Percentiles rank a stretch among this genome's conserved stretches.
Conservation (phyloP, 2,888 invertebrate genomes). For the Mimas tiliae region DNA sequence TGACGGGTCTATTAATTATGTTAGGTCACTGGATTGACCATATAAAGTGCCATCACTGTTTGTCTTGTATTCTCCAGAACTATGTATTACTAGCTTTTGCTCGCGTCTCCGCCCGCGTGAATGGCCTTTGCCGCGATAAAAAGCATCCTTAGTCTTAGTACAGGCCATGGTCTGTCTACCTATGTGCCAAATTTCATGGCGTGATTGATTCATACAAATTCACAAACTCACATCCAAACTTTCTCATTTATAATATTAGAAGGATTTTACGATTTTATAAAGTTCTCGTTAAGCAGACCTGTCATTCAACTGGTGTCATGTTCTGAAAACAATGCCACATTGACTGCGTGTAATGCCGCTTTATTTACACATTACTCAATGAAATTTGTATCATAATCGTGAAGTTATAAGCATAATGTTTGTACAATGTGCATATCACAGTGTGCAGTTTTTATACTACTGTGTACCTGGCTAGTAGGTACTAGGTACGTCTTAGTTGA, state of each 20-base stretch:
- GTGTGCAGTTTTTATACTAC: slow-evolving; percentile 5
- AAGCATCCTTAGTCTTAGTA: too few species aligned
- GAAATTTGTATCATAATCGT: not conserved
- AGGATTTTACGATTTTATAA: not conserved
- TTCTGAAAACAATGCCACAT: not conserved
- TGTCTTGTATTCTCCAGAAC: not conserved
- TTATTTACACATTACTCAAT: not conserved
- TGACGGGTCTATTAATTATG: not conserved
- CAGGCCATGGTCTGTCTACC: too few species aligned
- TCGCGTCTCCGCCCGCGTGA: too few species aligned
- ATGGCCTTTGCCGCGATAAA: too few species aligned
- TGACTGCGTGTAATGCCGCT: slow-evolving; percentile 1
- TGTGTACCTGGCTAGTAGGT: too few species aligned
- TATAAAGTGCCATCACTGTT: slow-evolving; percentile 12
- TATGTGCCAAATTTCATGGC: too few species aligned
- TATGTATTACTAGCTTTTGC: slow-evolving; percentile 9
- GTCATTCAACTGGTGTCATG: not conserved
- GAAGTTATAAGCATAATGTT: not conserved
- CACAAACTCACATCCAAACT: too few species aligned
- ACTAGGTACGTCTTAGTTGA: slow-evolving; percentile 9
- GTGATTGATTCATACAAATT: too few species aligned
- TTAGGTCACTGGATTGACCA: not conserved
- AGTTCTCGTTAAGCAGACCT: not conserved
- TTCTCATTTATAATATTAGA: too few species aligned
- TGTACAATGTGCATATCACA: too few species aligned